Base-by-base conservation (phyloP, 2,888 invertebrate species). In the Idaea dimidiata region DNA sequence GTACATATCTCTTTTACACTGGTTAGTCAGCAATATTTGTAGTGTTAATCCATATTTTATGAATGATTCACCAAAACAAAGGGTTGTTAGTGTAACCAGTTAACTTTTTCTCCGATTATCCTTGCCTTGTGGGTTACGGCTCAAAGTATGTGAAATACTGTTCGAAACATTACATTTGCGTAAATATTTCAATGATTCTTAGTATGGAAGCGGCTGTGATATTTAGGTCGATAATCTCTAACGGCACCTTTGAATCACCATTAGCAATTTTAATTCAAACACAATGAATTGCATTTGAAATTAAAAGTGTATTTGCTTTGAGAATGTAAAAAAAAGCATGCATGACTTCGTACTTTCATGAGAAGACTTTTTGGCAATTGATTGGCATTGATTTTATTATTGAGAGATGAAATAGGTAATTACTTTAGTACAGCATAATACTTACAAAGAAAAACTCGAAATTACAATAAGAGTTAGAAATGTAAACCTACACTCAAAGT, bases 201-300 rank as follows among this genome's bases (percentile, higher is more conserved):
- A 14, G 43, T 43, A 43, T 43, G 43, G 3, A 43, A 43, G 43
- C 43, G 43, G 10, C 43, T 43, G 0, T 43, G 43, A 43, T 43
- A 43, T 43, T 43, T 43, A 43, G 43, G 43, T 43, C 43, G 43
- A 43, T 43, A 43, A 43, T 43, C 43, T 43, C 43, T 43, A 43
- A 43, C 43, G 43, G 43, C 43, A 43, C 43, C 43, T 43, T 43
- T 43, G 43, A 43, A 14, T 43, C 43, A 14, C 10, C 43, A 43
- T 43, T 43, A 43, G 43, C 43, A 43, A 43, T 8, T 43, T 43
- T 43, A 43, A 43, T 43, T 43, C 43, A 43, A 43, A 43, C 10
- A 43, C 43, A 43, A 43, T 43, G 43, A 43, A 43, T 43, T 43
- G 43, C 43, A 43, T 43, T 43, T 14, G 43, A 43, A 43, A 43